Base-by-base conservation (phyloP, 2,113 vertebrate genomes). In the Cacatua alba region DNA sequence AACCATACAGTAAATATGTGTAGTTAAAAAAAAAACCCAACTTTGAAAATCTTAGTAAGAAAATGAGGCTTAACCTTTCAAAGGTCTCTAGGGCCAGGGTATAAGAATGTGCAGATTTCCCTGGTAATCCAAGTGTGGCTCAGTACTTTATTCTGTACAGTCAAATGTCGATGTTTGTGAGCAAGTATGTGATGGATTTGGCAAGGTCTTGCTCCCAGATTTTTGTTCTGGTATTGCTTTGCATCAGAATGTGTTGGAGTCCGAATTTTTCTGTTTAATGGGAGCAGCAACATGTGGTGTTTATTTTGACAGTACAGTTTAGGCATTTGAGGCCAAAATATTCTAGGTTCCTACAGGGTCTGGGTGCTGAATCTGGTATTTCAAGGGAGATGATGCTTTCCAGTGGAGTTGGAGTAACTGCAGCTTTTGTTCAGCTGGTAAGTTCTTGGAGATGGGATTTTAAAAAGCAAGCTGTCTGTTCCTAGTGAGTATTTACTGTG, bases 401-500 rank as follows among this genome's bases (percentile, higher is more conserved):
- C 17, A 20, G 17, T 82, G 43, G 17, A 63, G 6, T 23, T 81
- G 51, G 13, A 67, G 5, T 64, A 71, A 43, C 28, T 65, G 14
- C 16, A 68, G 4, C 26, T 71, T 80, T 24, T 60, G 20, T 93
- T 93, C 24, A 57, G 51, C 55, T 81, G 12, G 3, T 48, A n/a
- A 60, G 2, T 70, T 86, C 33, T 25, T 43, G 10, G 39, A 82
- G 41, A 48, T 70, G 46, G 10, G 23, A 41, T 55, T 85, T 74
- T 7, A 11, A 37, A 71, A 75, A 52, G 4, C 13, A n/a, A 10
- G 2, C 16, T 25, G 2, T 10, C 52, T 57, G 6, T 17, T 63
- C 19, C 28, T 78, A 9, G 4, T 0, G 2, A 13, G 3, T 51
- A 12, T 83, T 69, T 43, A 19, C 5, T 49, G 11, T 3, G 1